These are phyloP conservation scores for Amblyopsis hoosieri DNA, from an alignment of 2,797 vertebrate species.

Conservation along the genomic window DNA sequence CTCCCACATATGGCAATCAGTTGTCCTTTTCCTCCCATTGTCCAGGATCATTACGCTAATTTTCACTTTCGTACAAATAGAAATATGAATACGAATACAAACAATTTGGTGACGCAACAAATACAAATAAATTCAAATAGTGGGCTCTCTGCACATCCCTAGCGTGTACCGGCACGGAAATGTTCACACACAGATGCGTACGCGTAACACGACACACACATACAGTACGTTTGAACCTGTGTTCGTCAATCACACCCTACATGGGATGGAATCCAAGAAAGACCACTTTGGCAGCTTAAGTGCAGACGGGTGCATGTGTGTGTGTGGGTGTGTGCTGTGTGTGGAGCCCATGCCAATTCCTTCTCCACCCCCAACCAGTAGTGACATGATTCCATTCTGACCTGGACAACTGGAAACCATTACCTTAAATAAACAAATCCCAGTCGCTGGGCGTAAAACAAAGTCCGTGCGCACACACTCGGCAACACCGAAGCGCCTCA, in stretches of 20 bases:
- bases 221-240: conserved; percentile 13
- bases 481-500: conserved; percentile 38
- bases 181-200: too few relatives aligned
- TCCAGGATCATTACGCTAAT: too few relatives aligned
- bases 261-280: background rate
- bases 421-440: conserved; percentile 62
- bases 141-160: too few relatives aligned
- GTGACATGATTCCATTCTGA: conserved; percentile 29
- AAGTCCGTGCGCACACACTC: conserved; percentile 54
- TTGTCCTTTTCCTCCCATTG: too few relatives aligned
- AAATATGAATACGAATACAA: too few relatives aligned
- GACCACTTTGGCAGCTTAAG: conserved; percentile 11
- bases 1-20: too few relatives aligned
- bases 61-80: too few relatives aligned
- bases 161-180: background rate
- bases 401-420: conserved; percentile 53
- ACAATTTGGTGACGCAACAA: too few relatives aligned
- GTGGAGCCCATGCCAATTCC: conserved; percentile 19
- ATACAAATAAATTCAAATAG: too few relatives aligned
- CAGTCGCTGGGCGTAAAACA: conserved; percentile 39
- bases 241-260: conserved; percentile 18
- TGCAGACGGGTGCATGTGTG: background rate
- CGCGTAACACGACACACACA: too few relatives aligned
- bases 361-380: conserved; percentile 15
- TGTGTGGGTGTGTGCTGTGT: conserved; percentile 4